Conservation (phyloP, 2,113 vertebrate species). For the Furnarius figulus region DNA sequence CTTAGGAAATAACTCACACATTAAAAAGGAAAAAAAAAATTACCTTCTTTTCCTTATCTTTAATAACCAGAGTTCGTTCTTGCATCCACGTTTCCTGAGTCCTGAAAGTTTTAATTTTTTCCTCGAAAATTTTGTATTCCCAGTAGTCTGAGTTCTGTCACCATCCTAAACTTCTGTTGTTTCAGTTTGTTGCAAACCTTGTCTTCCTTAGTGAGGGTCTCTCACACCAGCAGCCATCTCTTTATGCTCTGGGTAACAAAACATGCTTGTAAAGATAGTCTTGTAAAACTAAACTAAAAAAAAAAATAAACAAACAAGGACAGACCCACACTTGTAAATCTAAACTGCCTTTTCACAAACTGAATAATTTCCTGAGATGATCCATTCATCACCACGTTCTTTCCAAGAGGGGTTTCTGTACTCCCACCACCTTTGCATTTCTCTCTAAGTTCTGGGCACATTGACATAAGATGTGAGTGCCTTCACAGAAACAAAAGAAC, state of each 20-base stretch:
- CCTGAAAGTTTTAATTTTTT: background rate
- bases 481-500: background rate
- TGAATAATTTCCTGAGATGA: background rate
- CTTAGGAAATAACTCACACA: background rate
- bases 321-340: background rate
- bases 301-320: background rate
- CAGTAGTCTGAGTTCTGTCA: background rate
- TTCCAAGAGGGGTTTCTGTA: background rate
- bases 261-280: background rate
- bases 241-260: background rate
- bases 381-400: rapidly evolving
- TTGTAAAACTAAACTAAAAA: background rate
- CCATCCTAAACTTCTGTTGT: background rate
- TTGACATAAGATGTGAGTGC: rapidly evolving
- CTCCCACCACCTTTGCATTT: background rate
- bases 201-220: background rate
- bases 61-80: background rate
- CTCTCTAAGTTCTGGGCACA: background rate
- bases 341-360: background rate
- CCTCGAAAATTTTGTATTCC: background rate
- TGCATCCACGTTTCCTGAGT: background rate
- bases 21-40: background rate
- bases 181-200: background rate
- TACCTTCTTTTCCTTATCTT: background rate
- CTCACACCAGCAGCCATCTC: background rate